Evolutionary conservation across 2,113 vertebrate species (phyloP).

Genomic region (Leptodactylus fuscus): DNA sequence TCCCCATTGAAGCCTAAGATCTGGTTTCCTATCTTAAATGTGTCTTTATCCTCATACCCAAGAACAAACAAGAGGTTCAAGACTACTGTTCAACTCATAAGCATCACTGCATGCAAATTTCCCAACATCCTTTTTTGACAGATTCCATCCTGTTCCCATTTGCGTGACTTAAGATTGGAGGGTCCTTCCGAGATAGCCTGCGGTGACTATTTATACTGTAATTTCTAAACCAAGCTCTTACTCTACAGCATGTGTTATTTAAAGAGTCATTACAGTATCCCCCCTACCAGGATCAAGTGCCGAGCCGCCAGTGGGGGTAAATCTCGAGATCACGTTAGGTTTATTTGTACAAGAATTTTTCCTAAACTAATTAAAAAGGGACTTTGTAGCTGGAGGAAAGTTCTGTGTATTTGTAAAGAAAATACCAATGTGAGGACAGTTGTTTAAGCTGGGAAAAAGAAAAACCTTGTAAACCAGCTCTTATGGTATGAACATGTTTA

Average conservation of each 20-base stretch:
- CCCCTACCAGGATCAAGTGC: constrained; percentile 38
- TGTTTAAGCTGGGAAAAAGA: constrained; percentile 23
- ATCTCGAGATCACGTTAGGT: not conserved
- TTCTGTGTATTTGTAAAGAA: constrained; percentile 6
- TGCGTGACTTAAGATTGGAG: not conserved
- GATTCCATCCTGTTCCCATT: constrained; percentile 26
- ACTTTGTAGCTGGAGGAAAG: constrained; percentile 24
- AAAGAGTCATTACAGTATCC: constrained; percentile 12
- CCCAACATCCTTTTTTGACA: not conserved
- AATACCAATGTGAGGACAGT: constrained; percentile 1
- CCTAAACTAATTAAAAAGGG: constrained; percentile 44
- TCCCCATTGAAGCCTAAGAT: not conserved
- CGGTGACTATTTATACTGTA: constrained; percentile 10
- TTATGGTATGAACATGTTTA: not conserved
- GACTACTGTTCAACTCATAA: not conserved
- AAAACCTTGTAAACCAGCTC: constrained; percentile 6
- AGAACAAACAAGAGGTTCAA: not conserved
- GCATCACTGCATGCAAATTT: not conserved
- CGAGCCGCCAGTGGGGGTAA: not conserved
- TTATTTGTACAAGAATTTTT: constrained; percentile 46
- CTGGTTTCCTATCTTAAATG: constrained; percentile 30
- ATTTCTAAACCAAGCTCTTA: not conserved
- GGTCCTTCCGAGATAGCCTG: not conserved
- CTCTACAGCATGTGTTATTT: not conserved
- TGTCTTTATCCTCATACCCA: not conserved